Percentiles rank a stretch among this genome's conserved stretches.
phyloP scores from a whole-genome alignment of 1,140 invertebrate species.

The Heliothis virescens region DNA sequence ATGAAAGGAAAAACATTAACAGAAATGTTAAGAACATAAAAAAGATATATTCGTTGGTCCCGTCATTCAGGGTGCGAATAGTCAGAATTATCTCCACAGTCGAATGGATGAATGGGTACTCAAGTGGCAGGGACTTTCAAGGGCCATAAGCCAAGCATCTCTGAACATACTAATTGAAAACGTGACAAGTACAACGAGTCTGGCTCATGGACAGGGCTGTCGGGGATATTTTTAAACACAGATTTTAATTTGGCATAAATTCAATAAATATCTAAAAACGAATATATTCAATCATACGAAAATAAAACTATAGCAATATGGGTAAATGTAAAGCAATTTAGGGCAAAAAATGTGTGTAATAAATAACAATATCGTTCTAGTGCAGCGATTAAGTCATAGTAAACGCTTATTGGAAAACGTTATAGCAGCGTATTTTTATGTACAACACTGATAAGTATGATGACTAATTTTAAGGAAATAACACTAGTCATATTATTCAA shows the following conservation, averaged over 20 bases:
- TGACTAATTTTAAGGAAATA: too few species aligned
- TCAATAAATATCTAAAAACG: too few species aligned
- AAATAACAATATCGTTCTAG: too few species aligned
- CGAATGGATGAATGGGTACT: constrained; percentile 64
- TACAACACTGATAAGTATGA: too few species aligned
- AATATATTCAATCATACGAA: too few species aligned
- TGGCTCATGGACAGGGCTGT: constrained; percentile 43
- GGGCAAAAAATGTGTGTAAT: too few species aligned
- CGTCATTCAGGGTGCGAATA: constrained; percentile 41
- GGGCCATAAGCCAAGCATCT: constrained; percentile 51
- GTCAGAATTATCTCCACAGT: constrained; percentile 50
- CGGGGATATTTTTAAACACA: constrained; percentile 5
- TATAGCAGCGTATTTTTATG: too few species aligned
- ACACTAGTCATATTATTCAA: too few species aligned
- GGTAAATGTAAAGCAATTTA: not conserved
- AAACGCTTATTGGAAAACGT: too few species aligned
- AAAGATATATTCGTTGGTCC: constrained; percentile 29
- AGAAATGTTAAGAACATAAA: constrained; percentile 39
- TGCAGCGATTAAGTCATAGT: too few species aligned
- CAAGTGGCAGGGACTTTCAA: constrained; percentile 49
- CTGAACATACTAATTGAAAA: constrained; percentile 79
- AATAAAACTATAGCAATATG: not conserved
- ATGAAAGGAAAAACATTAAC: constrained; percentile 19
- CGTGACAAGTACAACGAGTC: constrained; percentile 62
- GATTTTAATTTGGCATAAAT: not conserved